Conservation (phyloP, 1,140 invertebrate genomes). For the Drosophila grimshawi region DNA sequence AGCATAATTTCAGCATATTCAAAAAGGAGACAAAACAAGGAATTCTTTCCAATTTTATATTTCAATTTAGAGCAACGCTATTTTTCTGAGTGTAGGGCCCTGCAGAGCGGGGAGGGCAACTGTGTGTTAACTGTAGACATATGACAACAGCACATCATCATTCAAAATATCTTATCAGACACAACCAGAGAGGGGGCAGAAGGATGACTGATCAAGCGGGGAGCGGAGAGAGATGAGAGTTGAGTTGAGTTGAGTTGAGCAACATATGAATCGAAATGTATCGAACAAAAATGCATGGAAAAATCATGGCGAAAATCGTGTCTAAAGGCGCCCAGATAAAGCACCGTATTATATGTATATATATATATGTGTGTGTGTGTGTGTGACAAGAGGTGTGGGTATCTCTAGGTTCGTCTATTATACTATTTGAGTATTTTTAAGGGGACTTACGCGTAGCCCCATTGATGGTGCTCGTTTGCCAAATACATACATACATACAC, state of each 20-base stretch:
- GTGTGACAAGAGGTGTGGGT: constrained; percentile 1
- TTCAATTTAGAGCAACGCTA: neutral
- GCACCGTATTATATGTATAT: neutral
- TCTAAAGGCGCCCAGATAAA: constrained; percentile 49
- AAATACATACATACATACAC: too few relatives aligned
- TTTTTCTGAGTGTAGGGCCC: neutral
- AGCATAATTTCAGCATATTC: too few relatives aligned
- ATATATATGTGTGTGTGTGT: neutral
- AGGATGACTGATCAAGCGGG: neutral
- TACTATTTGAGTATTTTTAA: too few relatives aligned
- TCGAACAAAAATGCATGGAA: constrained; percentile 55
- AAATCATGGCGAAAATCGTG: constrained; percentile 58
- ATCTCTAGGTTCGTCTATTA: constrained; percentile 9
- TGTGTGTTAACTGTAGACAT: constrained; percentile 45
- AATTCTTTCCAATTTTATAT: too few relatives aligned
- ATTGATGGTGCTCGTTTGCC: neutral
- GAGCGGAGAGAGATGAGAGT: constrained; percentile 1
- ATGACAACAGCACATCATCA: constrained; percentile 80
- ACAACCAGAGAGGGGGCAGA: neutral
- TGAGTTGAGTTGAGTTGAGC: constrained; percentile 8
- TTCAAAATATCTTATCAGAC: constrained; percentile 79
- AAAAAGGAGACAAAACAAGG: too few relatives aligned
- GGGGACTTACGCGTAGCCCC: constrained; percentile 3
- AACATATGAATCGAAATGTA: constrained; percentile 48
- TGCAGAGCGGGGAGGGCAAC: neutral